phyloP scores from a whole-genome alignment of 2,113 vertebrate genomes.

The Mungos mungo region DNA sequence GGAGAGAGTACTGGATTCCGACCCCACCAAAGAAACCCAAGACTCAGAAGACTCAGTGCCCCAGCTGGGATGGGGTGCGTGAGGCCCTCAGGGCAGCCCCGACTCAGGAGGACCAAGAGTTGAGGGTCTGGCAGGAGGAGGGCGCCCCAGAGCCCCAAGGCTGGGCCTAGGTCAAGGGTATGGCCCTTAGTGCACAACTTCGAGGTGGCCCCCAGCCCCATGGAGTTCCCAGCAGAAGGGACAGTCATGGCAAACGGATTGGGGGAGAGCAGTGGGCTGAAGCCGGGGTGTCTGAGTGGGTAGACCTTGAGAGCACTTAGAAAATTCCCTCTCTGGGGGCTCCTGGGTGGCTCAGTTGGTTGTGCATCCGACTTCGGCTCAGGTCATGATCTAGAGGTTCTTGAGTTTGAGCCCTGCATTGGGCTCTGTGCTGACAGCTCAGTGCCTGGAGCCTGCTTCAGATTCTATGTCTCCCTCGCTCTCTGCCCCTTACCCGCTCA shows the following conservation, averaged over 20 bases:
- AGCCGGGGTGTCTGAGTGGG: not conserved
- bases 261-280: not conserved
- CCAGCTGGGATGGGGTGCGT: fast-evolving
- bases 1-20: not conserved
- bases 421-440: too few species aligned
- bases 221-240: not conserved
- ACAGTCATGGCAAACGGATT: fast-evolving
- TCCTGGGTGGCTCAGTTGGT: too few species aligned
- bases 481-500: too few species aligned
- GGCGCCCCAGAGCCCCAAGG: fast-evolving
- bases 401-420: too few species aligned
- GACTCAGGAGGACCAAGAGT: not conserved
- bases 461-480: too few species aligned
- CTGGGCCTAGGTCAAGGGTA: too few species aligned
- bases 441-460: too few species aligned
- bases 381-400: too few species aligned
- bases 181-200: not conserved
- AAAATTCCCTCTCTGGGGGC: not conserved
- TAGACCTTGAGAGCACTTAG: not conserved
- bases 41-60: not conserved
- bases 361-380: too few species aligned
- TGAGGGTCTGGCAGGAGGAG: not conserved
- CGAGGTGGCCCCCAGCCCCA: too few species aligned
- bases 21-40: not conserved
- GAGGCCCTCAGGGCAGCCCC: not conserved